Evolutionary conservation across 2,797 vertebrate species (phyloP), one percentile per base, ranked within the genome.

Genomic region (Poliocrania exsul): DNA sequence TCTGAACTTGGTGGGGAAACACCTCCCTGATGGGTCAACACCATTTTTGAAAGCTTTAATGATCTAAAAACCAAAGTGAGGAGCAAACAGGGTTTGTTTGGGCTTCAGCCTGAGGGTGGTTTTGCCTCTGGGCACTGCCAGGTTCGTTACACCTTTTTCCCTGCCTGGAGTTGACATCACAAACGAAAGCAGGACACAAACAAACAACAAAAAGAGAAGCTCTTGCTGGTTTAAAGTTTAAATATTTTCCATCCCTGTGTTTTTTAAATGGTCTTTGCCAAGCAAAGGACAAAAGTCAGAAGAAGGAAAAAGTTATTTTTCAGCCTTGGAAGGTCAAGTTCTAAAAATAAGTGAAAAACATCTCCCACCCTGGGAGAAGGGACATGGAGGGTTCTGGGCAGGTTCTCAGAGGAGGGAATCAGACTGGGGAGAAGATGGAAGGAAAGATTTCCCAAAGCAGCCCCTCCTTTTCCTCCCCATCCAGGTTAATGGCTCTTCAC

Each of bases 221-320:
- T 95, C 56, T 28, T 33, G 18, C 58, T n/a, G 81, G 74, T 82
- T 88, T 66, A 38, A 86, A 88, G 70, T 44, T 2, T 51, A 93
- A 94, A 90, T 94, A 91, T 86, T 96, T 96, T 96, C 96, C 96
- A 82, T 87, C 73, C 62, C 93, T 56, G 11, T 94, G 96, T 94
- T 96, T 87, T 93, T 90, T 28, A 85, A 56, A 58, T 1, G 24
- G 58, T 6, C 80, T 72, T 87, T 90, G 95, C 96, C 96, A 96
- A 93, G 83, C 2, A 31, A 72, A 96, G 86, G 78, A 94, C 96
- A 96, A 92, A 96, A 95, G 83, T 96, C 90, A 95, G 88, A 64
- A 92, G 85, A 65, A 96, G 96, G 95, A 95, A 96, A 95, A 96
- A 80, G 80, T 96, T 80, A 93, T 91, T 96, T 95, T 94, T 92